Base-by-base conservation (phyloP, 2,113 vertebrate genomes). In the Passerina amoena region DNA sequence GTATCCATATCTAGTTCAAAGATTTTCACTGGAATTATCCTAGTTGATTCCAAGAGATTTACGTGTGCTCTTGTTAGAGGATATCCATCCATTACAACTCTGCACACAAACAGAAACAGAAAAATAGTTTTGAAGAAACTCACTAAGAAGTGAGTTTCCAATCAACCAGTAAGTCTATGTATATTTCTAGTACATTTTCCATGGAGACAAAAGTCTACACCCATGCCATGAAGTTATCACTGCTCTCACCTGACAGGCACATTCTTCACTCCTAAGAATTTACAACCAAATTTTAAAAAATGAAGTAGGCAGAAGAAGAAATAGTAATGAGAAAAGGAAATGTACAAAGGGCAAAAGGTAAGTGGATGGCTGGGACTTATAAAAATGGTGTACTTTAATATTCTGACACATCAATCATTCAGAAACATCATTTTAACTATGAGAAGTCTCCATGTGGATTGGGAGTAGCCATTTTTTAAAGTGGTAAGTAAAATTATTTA, bases 21-120 rank as follows among this genome's bases (percentile, higher is more conserved):
- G 65, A 99, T 98, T 90, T 98, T 92, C 96, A 98, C 96, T 65
- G 99, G 99, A 90, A 99, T 98, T 91, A 99, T 98, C 86, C 97
- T 98, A 38, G 94, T 95, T 47, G 96, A 96, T 90, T 97, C 97
- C 97, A 99, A 97, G 77, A 99, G 94, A 51, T 97, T 96, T 51
- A 98, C 96, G 72, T 99, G 99, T 79, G 97, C 94, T 72, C 95
- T 96, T 64, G 99, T 99, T 93, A 98, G 88, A 42, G 99, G 99
- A 93, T 98, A 99, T 42, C 99, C 99, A 95, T 99, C 99, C 70
- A 99, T 96, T 90, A 99, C 98, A 86, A 98, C 98, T 88, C 99
- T 99, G 95, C 28, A 89, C 82, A 60, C n/a, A 60, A 64, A 90
- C 13, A 96, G 60, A 92, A 93, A 59, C 28, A 85, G 63, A 71